Evolutionary conservation across 2,888 invertebrate genomes (phyloP).

Genomic region (Eristalinus aeneus): DNA sequence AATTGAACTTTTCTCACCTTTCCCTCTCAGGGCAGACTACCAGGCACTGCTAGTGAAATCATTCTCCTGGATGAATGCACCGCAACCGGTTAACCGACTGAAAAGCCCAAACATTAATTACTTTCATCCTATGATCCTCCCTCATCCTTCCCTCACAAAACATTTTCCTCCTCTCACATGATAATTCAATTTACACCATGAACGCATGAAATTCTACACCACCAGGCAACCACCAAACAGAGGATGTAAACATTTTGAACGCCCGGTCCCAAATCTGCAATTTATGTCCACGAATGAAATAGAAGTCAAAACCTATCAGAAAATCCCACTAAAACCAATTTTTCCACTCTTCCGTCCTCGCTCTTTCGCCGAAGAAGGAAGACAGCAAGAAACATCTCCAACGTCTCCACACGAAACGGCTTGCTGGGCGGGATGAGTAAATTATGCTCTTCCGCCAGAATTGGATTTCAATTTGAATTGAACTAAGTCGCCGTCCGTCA

Average conservation of each 20-base stretch:
- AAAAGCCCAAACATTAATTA: background rate
- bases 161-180: background rate
- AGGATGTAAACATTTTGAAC: conserved; percentile 15
- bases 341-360: background rate
- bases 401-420: background rate
- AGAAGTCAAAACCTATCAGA: conserved; percentile 15
- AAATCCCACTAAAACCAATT: conserved; percentile 19
- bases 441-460: conserved; percentile 3
- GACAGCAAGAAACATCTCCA: background rate
- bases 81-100: background rate
- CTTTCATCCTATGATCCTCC: background rate
- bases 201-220: conserved; percentile 9
- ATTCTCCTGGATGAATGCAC: background rate
- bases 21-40: background rate
- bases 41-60: background rate
- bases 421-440: background rate
- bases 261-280: conserved; percentile 3
- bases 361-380: background rate
- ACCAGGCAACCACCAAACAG: no score
- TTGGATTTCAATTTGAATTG: conserved; percentile 13
- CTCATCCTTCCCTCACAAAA: background rate
- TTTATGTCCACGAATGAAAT: conserved; percentile 17
- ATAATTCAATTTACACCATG: background rate
- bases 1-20: background rate
- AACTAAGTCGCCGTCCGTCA: background rate